Base-by-base conservation (phyloP, 1,140 invertebrate species). In the Drosophila hydei region DNA sequence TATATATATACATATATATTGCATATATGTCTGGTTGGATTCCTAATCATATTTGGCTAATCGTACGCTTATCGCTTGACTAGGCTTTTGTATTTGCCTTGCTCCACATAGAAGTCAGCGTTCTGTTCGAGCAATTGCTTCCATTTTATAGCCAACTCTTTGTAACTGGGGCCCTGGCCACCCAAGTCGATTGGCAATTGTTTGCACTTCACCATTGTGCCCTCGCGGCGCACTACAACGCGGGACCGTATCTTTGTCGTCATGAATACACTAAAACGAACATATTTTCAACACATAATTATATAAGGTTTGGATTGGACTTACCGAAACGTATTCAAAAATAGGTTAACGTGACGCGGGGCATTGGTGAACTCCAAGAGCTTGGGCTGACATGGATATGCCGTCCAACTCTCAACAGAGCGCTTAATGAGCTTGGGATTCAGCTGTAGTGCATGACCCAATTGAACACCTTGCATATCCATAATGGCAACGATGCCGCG, bases 281-380 rank as follows among this genome's bases (percentile, higher is more conserved):
- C 25, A 16, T 8, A 45, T 12, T 42, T 4, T 18, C 2, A 18
- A 52, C 9, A 30, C 11, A 11, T 43, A 27, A n/a, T 33, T 23
- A 42, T 56, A 14, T 18, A 9, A 23, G 9, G 2, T 19, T 42
- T 30, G 18, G 4, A 60, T 33, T 2, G 30, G 11, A 55, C 60
- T 0, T 87, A 93, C 89, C 94, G 94, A 59, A 96, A 94, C 8
- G 96, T 93, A 50, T 94, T 94, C 19, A 96, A 91, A 4, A 96
- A 91, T 4, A 94, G 91, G 77, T 96, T 95, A 12, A 96, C 93
- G 72, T 96, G 93, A 1, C 84, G 74, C 0, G 95, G 95, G 2
- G 95, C 93, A 89, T 96, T 95, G 1, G 96, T 92, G 78, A 95
- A 96, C 73, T 96, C 94, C 21, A 96, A 89, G 1, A 94, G 92